These are phyloP conservation scores for Apostichopus japonicus DNA, from an alignment of 35 echinoderm and acorn worm genomes.

Conservation along the genomic window DNA sequence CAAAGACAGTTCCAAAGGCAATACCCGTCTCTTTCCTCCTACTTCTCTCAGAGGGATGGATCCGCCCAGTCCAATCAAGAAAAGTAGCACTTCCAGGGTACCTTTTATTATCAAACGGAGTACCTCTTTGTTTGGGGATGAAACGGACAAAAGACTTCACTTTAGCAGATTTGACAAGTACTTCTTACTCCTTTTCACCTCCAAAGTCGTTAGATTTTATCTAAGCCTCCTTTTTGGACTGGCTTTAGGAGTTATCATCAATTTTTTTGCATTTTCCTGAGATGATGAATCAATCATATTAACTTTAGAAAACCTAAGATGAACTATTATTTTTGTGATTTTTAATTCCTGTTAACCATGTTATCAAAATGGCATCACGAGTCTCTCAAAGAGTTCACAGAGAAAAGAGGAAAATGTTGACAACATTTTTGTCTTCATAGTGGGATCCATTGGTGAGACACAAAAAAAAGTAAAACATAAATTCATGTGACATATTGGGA, in stretches of 20 bases:
- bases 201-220: constrained; percentile 48
- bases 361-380: no score
- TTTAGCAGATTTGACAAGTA: constrained; percentile 58
- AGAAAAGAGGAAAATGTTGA: no score
- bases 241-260: constrained; percentile 48
- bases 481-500: no score
- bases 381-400: no score
- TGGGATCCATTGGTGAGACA: no score
- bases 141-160: constrained; percentile 2
- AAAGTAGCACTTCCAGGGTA: neutral
- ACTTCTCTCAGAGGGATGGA: neutral
- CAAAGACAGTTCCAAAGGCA: neutral
- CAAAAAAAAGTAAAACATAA: no score
- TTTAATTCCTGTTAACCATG: no score
- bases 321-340: no score
- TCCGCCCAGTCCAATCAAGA: constrained; percentile 50
- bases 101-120: neutral
- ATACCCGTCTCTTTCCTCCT: neutral
- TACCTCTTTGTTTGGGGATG: neutral
- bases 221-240: constrained; percentile 70
- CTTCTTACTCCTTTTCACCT: constrained; percentile 37
- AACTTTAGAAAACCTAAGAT: no score
- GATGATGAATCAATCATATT: neutral
- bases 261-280: neutral
- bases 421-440: no score